Percentiles rank a stretch among this genome's conserved stretches.
These are phyloP conservation scores for Ptyas mucosa DNA, from an alignment of 2,113 vertebrate genomes.

Conservation along the genomic window DNA sequence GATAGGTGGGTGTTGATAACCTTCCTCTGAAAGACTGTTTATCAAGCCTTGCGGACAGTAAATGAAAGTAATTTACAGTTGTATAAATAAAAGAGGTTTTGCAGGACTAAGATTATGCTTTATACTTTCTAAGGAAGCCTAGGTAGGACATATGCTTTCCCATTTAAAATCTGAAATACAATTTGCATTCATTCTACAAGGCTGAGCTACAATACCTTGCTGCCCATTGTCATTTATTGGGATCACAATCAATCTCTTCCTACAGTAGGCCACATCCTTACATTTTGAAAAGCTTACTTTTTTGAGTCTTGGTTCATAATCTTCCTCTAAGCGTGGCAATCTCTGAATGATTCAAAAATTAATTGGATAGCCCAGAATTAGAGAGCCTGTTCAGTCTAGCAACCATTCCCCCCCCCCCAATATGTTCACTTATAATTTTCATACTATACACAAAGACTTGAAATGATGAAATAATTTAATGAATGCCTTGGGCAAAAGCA, in stretches of 20 bases:
- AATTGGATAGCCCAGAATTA: background rate
- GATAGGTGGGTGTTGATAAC: too few relatives aligned
- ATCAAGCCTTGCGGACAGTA: too few relatives aligned
- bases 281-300: constrained; percentile 12
- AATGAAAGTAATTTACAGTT: too few relatives aligned
- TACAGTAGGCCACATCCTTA: background rate
- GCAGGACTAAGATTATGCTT: too few relatives aligned
- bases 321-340: background rate
- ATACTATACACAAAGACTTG: background rate
- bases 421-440: constrained; percentile 20
- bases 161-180: constrained; percentile 39
- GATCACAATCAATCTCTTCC: background rate
- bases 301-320: background rate
- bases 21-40: too few relatives aligned
- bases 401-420: background rate
- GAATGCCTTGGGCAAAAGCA: constrained; percentile 6
- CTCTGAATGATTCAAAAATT: background rate
- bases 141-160: constrained; percentile 16
- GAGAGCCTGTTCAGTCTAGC: too few relatives aligned
- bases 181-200: constrained; percentile 37
- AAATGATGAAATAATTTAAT: background rate
- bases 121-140: too few relatives aligned
- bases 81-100: too few relatives aligned
- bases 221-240: background rate
- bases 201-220: constrained; percentile 9